Conservation (phyloP, 2,113 vertebrate species). For the Elgaria multicarinata region DNA sequence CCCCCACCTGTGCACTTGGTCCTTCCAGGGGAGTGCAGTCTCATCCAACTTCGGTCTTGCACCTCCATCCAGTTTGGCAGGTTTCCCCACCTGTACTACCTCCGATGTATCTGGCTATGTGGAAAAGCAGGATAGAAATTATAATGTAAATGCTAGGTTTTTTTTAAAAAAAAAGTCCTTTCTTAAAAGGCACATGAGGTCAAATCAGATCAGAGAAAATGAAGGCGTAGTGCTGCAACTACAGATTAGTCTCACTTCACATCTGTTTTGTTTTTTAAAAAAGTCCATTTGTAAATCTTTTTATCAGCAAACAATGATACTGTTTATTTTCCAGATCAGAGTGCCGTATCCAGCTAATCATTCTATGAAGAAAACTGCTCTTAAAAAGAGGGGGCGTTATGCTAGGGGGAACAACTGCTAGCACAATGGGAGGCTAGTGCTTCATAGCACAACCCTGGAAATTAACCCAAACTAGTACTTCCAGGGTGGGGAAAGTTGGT, state of each 20-base stretch:
- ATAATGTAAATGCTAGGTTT: neutral
- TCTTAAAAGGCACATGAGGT: constrained; percentile 13
- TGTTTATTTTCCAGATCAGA: neutral
- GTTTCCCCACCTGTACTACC: too few species aligned
- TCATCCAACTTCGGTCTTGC: too few species aligned
- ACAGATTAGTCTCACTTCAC: constrained; percentile 48
- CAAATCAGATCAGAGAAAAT: constrained; percentile 56
- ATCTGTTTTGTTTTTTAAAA: neutral
- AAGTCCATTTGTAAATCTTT: neutral
- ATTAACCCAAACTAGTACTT: too few species aligned
- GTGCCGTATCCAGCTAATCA: neutral
- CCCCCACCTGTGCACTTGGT: too few species aligned
- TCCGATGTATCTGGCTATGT: neutral
- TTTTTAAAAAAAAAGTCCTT: neutral
- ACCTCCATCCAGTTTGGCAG: too few species aligned
- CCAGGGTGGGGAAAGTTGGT: too few species aligned
- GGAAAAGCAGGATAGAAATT: neutral
- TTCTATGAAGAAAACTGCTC: neutral
- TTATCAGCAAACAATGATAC: neutral
- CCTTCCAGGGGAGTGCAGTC: too few species aligned
- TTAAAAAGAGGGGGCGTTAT: neutral
- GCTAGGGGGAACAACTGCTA: too few species aligned
- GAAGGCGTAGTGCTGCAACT: constrained; percentile 47
- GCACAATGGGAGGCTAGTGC: too few species aligned
- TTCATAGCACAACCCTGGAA: too few species aligned